Base-by-base conservation (phyloP, 2,113 vertebrate genomes). In the Ceyx melanurus region DNA sequence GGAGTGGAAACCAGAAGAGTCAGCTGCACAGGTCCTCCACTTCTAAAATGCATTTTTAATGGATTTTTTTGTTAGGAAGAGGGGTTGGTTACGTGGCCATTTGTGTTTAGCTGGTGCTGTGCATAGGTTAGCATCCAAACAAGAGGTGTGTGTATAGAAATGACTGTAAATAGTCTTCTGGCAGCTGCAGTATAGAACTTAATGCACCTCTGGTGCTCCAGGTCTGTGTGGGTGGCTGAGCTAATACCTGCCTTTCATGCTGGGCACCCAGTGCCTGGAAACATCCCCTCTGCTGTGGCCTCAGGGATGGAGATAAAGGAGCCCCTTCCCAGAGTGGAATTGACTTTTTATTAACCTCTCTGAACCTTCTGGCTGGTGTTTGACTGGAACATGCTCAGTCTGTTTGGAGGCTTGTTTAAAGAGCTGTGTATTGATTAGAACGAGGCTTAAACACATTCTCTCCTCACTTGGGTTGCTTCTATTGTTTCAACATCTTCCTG, bases 351-450 rank as follows among this genome's bases (percentile, higher is more conserved):
- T 90, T 88, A 92, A 48, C 42, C 82, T 79, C 66, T 86, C 1
- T 95, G 81, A 89, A 56, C 8, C 18, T 89, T 90, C 83, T 86
- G 88, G 28, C 72, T 87, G 42, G 8, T 87, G 31, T 92, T 92
- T 88, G 43, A 51, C 40, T 82, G 61, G 45, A 92, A 81, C 2
- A 5, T 84, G 70, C 87, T 77, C 23, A 25, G 33, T 87, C 68
- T 94, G 28, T 88, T 92, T 85, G 78, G 75, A 95, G 35, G 51
- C 51, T 86, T 94, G 42, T 67, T 92, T 60, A 60, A 84, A 94
- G 96, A 86, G 13, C 40, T 84, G 8, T 85, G 46, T 91, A 0
- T 94, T 95, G 58, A 76, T 88, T 68, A 21, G 23, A 74, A n/a
- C 20, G 67, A 83, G 95, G 86, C 67, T 91, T 40, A 65, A 53